phyloP scores from a whole-genome alignment of 2,113 vertebrate species.

The Syngnathus floridae region DNA sequence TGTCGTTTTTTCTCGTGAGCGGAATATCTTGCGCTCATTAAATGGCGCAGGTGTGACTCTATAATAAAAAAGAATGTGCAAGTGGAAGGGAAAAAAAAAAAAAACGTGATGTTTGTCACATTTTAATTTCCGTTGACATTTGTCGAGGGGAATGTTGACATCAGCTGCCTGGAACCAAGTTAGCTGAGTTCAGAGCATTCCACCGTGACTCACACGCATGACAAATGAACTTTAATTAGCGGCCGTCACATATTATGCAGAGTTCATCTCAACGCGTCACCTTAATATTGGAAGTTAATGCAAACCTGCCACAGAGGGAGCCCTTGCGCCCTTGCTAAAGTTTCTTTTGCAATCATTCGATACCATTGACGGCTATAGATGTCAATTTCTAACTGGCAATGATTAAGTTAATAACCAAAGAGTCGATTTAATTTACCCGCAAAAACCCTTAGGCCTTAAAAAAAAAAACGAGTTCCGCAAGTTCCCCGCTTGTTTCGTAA shows the following conservation, averaged over 20 bases:
- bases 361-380: no score
- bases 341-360: not conserved
- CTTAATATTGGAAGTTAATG: conserved; percentile 22
- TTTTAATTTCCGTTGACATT: conserved; percentile 35
- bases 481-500: no score
- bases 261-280: conserved; percentile 20
- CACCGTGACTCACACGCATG: conserved; percentile 42
- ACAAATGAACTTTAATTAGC: conserved; percentile 49
- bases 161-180: conserved; percentile 36
- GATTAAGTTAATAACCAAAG: not conserved
- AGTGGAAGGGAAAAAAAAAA: not conserved
- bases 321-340: not conserved
- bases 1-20: not conserved
- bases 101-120: not conserved
- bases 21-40: not conserved
- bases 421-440: not conserved
- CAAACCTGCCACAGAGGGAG: not conserved
- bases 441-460: not conserved
- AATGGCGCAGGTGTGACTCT: not conserved
- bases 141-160: conserved; percentile 24
- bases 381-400: no score
- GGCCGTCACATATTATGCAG: conserved; percentile 29
- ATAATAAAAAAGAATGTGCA: not conserved
- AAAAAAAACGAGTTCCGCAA: no score
- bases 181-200: conserved; percentile 42